Base-by-base conservation (phyloP, 2,797 vertebrate genomes). In the Hippopotamyrus pictus region DNA sequence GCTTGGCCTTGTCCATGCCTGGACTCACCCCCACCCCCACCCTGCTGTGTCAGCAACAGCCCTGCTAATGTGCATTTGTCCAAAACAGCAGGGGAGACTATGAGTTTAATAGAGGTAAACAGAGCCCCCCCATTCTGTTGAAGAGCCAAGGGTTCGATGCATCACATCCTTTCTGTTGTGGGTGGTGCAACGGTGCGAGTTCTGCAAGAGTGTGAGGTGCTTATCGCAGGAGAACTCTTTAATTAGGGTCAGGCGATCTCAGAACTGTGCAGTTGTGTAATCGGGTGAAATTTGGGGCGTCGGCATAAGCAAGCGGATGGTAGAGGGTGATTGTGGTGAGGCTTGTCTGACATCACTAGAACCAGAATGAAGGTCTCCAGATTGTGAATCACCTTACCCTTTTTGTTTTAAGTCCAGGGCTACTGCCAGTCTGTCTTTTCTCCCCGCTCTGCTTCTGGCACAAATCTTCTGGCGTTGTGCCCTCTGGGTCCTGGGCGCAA, bases 161-260 rank as follows among this genome's bases (percentile, higher is more conserved):
- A 3, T 37, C 53, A 19, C 76, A 17, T 19, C 54, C 19, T 65
- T n/a, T 22, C 22, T 73, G 59, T 57, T 7, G 46, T 41, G 19
- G 46, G 37, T 82, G 73, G 51, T 3, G 14, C 25, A 88, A 62
- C 1, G 69, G 29, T 9, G 73, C 5, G 14, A 19, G 50, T 62
- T 88, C 86, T 59, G 33, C 51, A 33, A 46, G 51, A 84, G 69
- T 3, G 22, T 33, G 48, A 53, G 89, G 44, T 59, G n/a, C 85
- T 89, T 83, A 65, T 88, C 41, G 41, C 19, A 4, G 73, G 44
- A 59, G 57, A 7, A 9, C 50, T 25, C 46, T 65, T 83, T 88
- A 90, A 90, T 90, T 87, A 51, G 86, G 89, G 82, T 88, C 50
- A 50, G 69, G 54, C 12, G n/a, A 73, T 53, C 41, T 59, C 51